Evolutionary conservation across 2,888 invertebrate genomes (phyloP).

Genomic region (Notodromas monacha): DNA sequence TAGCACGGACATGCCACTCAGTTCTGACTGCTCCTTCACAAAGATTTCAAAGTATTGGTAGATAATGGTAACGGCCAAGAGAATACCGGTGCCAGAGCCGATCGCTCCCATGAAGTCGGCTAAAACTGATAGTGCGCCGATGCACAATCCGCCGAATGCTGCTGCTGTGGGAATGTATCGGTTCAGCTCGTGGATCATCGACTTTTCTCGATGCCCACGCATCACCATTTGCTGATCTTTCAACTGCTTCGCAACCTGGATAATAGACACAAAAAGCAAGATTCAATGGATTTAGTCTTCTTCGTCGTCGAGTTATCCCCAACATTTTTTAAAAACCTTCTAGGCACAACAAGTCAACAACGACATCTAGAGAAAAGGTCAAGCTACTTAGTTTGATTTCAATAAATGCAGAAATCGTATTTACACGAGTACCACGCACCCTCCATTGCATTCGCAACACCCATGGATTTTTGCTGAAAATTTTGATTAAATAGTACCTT

Average conservation of each 20-base stretch:
- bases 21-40: conserved; percentile 98
- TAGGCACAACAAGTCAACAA: no score
- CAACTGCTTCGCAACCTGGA: conserved; percentile 91
- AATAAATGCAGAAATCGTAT: no score
- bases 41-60: conserved; percentile 99
- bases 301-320: background rate
- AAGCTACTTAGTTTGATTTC: no score
- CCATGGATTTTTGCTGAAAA: no score
- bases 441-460: no score
- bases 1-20: conserved; percentile 98
- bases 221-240: conserved; percentile 99
- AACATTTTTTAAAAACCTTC: background rate
- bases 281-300: no score
- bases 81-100: conserved; percentile 74
- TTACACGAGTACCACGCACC: no score
- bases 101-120: conserved; percentile 98
- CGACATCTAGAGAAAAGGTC: no score
- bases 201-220: conserved; percentile 93
- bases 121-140: conserved; percentile 86
- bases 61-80: conserved; percentile 94
- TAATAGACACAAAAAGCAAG: no score
- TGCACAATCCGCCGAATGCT: conserved; percentile 95
- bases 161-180: conserved; percentile 98
- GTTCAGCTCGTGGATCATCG: conserved; percentile 96
- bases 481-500: no score